Evolutionary conservation across 2,113 vertebrate species (phyloP), one percentile per base, ranked within the genome.

Genomic region (Ctenomys sociabilis): DNA sequence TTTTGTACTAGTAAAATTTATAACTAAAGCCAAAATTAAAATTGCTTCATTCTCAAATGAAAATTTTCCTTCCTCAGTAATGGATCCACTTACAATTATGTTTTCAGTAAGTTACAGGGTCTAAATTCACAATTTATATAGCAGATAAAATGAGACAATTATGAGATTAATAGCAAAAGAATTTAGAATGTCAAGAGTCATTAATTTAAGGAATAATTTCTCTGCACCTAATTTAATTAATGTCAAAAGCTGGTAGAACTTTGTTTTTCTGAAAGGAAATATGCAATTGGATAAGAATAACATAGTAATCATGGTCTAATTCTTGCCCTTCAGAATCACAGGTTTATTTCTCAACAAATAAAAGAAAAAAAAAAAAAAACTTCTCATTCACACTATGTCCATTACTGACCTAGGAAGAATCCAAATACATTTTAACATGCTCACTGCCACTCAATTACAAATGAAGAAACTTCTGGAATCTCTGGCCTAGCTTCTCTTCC

Each of bases 101-200:
- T 93, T 94, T 93, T 93, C 70, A 84, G 32, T 70, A 96, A 70
- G 30, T 81, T 95, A 78, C 59, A 72, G 77, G 61, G 52, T 75
- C 68, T 57, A 91, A 94, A 91, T 94, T 98, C 95, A 96, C 63
- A 94, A 89, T 70, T 85, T 81, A 95, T 93, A 96, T 92, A 97
- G 91, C 80, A 89, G 21, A 80, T 22, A 96, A 94, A 97, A 97
- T 93, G 70, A 97, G n/a, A 64, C 54, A 97, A 97, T 96, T 97
- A 96, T 0, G 17, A 94, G 73, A 95, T 64, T 77, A 91, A 95
- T 85, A 68, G 37, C 37, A 96, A 72, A 73, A 85, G 66, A 92
- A 96, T 96, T 95, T 61, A 84, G 86, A 91, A 85, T 88, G 86
- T 97, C 93, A 96, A 97, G 83, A 91, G 66, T 49, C 86, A 97